Base-by-base conservation (phyloP, 1,140 invertebrate genomes). In the Tetragnatha versicolor region DNA sequence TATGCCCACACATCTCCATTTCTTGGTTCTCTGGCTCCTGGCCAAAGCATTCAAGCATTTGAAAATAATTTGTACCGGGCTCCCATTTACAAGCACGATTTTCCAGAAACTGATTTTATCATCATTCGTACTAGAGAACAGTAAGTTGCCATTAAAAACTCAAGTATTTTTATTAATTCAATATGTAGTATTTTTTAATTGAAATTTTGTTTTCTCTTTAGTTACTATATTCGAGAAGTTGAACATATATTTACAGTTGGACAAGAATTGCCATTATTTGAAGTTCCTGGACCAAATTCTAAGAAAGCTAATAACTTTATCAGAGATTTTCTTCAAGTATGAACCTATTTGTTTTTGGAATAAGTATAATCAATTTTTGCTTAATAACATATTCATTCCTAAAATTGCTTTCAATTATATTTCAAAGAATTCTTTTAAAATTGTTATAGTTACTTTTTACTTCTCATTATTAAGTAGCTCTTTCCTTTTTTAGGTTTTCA, bases 61-160 rank as follows among this genome's bases (percentile, higher is more conserved):
- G 98, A 99, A 85, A 99, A 99, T 85, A 98, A 97, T 84, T 96
- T 99, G 94, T 99, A 96, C 83, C 87, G 95, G 76, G 94, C 97
- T 0, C 96, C 98, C 0, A 94, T 99, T 81, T 99, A 98, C 86
- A 90, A 93, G 77, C 98, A 99, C 83, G 90, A 90, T 27, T 86
- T 93, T 61, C 89, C 90, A 0, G 83, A 87, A n/a, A 92, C 92
- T 0, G 98, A 99, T 87, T 99, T 99, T 84, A 87, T 99, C 0
- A 88, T 99, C 22, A 98, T 99, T 82, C 89, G 97, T 79, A 97
- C 94, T 0, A 90, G 93, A 88, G 91, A 88, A 80, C 81, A 86
- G 84, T 88, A 84, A 84, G 85, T 82, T n/a, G n/a, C n/a, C n/a
- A n/a, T n/a, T n/a, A n/a, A n/a, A n/a, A n/a, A n/a, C n/a, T n/a